phyloP scores from a whole-genome alignment of 2,888 invertebrate species.

The Amphipyra tragopoginis region DNA sequence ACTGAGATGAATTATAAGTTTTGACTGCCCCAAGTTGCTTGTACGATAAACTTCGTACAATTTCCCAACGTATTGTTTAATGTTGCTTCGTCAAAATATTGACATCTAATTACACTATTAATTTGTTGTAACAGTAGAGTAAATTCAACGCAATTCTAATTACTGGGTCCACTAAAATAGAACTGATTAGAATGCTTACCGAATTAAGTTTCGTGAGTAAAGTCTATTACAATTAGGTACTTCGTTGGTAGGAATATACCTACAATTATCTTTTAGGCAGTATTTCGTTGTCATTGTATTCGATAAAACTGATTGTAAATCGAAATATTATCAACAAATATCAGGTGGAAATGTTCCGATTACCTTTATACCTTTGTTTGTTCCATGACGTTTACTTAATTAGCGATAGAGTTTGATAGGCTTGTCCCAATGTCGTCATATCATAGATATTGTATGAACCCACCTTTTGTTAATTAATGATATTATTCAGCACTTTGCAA shows the following conservation, averaged over 20 bases:
- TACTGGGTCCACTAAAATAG: neutral
- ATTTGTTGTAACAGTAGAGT: too few relatives aligned
- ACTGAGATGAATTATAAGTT: too few relatives aligned
- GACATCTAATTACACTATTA: neutral
- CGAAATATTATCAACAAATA: too few relatives aligned
- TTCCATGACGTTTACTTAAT: slow-evolving; percentile 34
- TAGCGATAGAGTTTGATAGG: slow-evolving; percentile 35
- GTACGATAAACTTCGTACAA: too few relatives aligned
- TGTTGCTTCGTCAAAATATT: neutral
- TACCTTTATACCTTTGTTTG: slow-evolving; percentile 24
- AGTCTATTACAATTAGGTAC: too few relatives aligned
- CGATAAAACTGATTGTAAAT: slow-evolving; percentile 14
- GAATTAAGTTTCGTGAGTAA: too few relatives aligned
- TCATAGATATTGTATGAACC: slow-evolving; percentile 25
- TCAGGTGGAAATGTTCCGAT: slow-evolving; percentile 18
- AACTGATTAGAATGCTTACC: neutral
- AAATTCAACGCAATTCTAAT: neutral
- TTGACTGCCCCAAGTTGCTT: too few relatives aligned
- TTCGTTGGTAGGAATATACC: too few relatives aligned
- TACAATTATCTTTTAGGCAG: too few relatives aligned
- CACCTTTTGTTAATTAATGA: slow-evolving; percentile 14
- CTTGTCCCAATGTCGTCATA: slow-evolving; percentile 50
- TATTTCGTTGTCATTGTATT: neutral
- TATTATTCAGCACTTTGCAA: slow-evolving; percentile 19
- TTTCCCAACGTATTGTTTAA: neutral